phyloP scores from a whole-genome alignment of 2,113 vertebrate species.

The Apus apus region DNA sequence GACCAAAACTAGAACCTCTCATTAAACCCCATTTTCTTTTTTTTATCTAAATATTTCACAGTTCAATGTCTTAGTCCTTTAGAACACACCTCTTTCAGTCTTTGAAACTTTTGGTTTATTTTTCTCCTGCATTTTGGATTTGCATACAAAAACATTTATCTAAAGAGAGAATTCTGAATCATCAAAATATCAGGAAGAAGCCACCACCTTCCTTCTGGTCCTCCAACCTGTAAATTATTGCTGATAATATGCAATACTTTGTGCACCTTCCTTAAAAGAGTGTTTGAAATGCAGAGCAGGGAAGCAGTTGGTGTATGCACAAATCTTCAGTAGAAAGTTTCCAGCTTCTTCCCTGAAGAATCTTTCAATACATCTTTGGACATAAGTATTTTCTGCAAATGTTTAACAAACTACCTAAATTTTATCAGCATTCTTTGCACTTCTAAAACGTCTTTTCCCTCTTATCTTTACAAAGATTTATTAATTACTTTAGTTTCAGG shows the following conservation, averaged over 20 bases:
- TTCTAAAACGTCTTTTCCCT: neutral
- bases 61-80: neutral
- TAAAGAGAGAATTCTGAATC: neutral
- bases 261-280: neutral
- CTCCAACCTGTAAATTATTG: neutral
- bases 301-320: neutral
- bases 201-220: neutral
- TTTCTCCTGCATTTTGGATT: neutral
- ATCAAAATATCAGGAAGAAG: neutral
- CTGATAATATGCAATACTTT: neutral
- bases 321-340: neutral
- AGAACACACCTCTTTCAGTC: neutral
- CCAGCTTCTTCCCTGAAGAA: neutral
- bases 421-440: neutral
- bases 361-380: neutral
- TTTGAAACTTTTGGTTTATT: neutral
- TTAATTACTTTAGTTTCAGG: neutral
- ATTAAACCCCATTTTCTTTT: neutral
- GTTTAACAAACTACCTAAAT: neutral
- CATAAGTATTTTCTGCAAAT: neutral
- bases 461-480: neutral
- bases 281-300: neutral
- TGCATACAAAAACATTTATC: neutral
- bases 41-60: neutral
- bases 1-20: neutral